Conservation (phyloP, 1,140 invertebrate genomes). For the Trinorchestia longiramus region DNA sequence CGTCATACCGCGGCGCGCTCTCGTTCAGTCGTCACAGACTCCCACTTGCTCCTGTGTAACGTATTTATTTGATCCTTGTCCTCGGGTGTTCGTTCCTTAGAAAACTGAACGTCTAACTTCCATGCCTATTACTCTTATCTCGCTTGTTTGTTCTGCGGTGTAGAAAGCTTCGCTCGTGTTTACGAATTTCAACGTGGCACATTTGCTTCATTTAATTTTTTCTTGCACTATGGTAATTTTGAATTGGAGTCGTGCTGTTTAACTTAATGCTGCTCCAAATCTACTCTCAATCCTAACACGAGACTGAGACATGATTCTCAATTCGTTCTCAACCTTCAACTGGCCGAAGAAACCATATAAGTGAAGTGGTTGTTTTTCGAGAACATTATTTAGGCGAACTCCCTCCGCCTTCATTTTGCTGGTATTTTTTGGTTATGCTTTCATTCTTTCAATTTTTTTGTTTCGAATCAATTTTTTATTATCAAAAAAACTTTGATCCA, state of each 20-base stretch:
- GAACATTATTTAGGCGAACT: not conserved
- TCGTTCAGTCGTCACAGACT: not conserved
- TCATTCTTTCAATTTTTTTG: not conserved
- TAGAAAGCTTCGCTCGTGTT: not conserved
- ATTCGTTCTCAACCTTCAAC: not conserved
- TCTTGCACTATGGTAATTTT: no score
- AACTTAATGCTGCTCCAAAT: not conserved
- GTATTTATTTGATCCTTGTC: not conserved
- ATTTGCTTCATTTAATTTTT: no score
- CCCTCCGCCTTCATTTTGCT: not conserved
- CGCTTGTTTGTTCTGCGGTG: not conserved
- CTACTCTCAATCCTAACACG: not conserved
- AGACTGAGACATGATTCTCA: not conserved
- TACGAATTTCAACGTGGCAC: no score
- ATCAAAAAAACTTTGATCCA: not conserved
- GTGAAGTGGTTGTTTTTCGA: not conserved
- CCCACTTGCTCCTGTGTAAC: not conserved
- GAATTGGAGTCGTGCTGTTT: not conserved
- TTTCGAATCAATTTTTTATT: not conserved
- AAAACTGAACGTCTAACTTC: not conserved
- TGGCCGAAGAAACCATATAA: not conserved
- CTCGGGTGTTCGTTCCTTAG: not conserved
- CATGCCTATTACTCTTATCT: not conserved
- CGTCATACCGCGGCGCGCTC: slow-evolving; percentile 12
- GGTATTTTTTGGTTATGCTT: not conserved